Conservation (phyloP, 1,140 invertebrate genomes). For the Danaus plexippus region DNA sequence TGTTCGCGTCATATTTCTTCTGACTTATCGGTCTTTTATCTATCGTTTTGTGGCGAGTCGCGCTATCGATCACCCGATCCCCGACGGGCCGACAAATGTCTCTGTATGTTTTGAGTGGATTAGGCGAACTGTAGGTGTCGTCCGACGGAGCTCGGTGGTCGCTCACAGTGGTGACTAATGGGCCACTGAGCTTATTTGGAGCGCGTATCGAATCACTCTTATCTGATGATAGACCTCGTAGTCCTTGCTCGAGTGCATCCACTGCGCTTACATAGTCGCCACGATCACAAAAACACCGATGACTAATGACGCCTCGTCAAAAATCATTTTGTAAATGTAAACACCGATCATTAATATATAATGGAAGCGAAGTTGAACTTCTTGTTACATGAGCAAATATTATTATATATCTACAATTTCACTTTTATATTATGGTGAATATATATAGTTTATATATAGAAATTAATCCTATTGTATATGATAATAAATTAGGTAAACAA, state of each 20-base stretch:
- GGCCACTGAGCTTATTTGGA: conserved; percentile 53
- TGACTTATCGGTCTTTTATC: conserved; percentile 69
- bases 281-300: conserved; percentile 27
- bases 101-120: conserved; percentile 68
- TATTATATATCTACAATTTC: too few relatives aligned
- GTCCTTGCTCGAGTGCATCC: conserved; percentile 21
- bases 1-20: conserved; percentile 72
- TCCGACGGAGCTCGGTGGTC: conserved; percentile 30
- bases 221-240: conserved; percentile 52
- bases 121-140: conserved; percentile 53
- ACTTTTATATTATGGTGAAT: too few relatives aligned
- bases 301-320: conserved; percentile 52
- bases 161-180: conserved; percentile 57
- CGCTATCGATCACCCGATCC: conserved; percentile 64
- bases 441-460: conserved; percentile 2
- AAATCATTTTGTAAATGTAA: conserved; percentile 52
- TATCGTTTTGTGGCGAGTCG: conserved; percentile 68
- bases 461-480: not conserved
- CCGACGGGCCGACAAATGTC: conserved; percentile 64
- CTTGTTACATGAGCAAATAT: too few relatives aligned
- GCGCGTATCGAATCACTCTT: conserved; percentile 60
- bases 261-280: conserved; percentile 32
- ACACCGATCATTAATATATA: conserved; percentile 53
- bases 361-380: conserved; percentile 54
- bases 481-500: not conserved